Base-by-base conservation (phyloP, 2,888 invertebrate species). In the Eristalis intricaria region DNA sequence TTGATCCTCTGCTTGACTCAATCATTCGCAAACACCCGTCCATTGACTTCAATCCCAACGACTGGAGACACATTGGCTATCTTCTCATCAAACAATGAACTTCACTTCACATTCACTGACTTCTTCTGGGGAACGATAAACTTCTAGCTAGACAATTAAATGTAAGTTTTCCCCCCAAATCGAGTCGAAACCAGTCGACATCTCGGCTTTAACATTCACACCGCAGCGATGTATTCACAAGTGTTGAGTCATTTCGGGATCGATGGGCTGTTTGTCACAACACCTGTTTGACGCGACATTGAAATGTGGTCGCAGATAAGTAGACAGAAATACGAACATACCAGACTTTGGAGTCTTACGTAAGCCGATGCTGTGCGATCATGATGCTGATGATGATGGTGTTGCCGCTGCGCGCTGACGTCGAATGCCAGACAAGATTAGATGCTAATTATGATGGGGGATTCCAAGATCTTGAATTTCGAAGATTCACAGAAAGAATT, bases 401-500 rank as follows among this genome's bases (percentile, higher is more conserved):
- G 15, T 43, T 43, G 50, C 19, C 50, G 19, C 5, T 50, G n/a
- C 32, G 2, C 7, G 32, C 19, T 50, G 50, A 50, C 50, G 50
- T 19, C 50, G 50, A 50, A 50, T 19, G 19, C 50, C 7, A 50
- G 19, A 19, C 50, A n/a, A 50, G 19, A 50, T 50, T 8, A 50
- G 50, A 50, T 50, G 50, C 8, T 50, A 50, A 50, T 50, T 19
- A 19, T 50, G 50, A 2, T 50, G 50, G 50, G 50, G 50, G 50
- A 50, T 50, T 50, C 50, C 50, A 50, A 19, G 50, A 50, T n/a
- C 50, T 50, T 50, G 50, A 50, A 19, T 50, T 50, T 50, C 19
- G 8, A 19, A 19, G 35, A 65, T 65, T 38, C 63, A 40, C 60
- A 63, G 69, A 69, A 77, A n/a, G n/a, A n/a, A 10, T 69, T 77